Evolutionary conservation across 2,888 invertebrate species (phyloP).

Genomic region (Scelioninae gen. 1): DNA sequence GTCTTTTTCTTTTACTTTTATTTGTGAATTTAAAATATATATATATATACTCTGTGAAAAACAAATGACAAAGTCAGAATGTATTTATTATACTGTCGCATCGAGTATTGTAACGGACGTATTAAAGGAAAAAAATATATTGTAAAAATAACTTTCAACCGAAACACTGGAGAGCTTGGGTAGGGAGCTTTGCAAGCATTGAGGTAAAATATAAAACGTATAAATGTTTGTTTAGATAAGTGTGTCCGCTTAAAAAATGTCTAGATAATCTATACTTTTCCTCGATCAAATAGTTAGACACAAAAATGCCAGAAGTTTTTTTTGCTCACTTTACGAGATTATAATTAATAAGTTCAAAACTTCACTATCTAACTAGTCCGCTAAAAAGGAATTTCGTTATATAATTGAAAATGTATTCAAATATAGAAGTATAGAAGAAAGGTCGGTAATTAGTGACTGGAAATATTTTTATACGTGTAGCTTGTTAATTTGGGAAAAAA

Average conservation of each 20-base stretch:
- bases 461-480: too few relatives aligned
- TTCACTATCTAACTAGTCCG: too few relatives aligned
- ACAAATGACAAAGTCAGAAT: conserved; percentile 27
- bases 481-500: background rate
- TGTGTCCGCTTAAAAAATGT: too few relatives aligned
- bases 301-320: too few relatives aligned
- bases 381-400: too few relatives aligned
- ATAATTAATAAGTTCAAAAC: too few relatives aligned
- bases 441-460: too few relatives aligned
- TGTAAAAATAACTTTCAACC: conserved; percentile 44
- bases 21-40: background rate
- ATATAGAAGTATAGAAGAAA: too few relatives aligned
- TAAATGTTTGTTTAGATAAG: conserved; percentile 17
- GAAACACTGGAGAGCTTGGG: conserved; percentile 38
- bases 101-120: conserved; percentile 56
- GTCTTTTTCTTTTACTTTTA: background rate
- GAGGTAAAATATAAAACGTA: conserved; percentile 16
- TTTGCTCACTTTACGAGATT: too few relatives aligned
- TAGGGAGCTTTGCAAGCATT: conserved; percentile 23
- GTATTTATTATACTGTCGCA: conserved; percentile 23
- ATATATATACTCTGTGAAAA: conserved; percentile 1
- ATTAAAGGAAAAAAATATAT: conserved; percentile 56
- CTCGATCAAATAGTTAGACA: too few relatives aligned
- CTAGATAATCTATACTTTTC: background rate
- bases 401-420: too few relatives aligned